Base-by-base conservation (phyloP, 2,888 invertebrate species). In the Peribatodes rhomboidaria region DNA sequence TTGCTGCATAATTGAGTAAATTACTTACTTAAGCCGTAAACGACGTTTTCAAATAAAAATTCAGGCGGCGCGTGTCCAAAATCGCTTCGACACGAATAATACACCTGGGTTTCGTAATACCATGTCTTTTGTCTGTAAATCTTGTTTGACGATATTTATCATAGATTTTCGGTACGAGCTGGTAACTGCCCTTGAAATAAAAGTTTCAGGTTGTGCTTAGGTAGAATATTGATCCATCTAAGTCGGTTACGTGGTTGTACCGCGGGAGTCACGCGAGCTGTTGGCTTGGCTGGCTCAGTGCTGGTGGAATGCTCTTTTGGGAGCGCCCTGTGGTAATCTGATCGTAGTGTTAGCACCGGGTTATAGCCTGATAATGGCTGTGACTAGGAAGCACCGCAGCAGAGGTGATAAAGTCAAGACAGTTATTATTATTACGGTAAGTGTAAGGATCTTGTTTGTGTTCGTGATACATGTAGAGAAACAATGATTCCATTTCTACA, bases 191-290 rank as follows among this genome's bases (percentile, higher is more conserved):
- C 85, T 85, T 85, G 83, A 81, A 78, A 76, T 73, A 73, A 78
- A 82, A 81, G 77, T 79, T 50, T 79, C 63, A 79, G 72, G 63
- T 66, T 73, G 70, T 75, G 70, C 75, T 74, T 71, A 75, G 77
- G 75, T 78, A 76, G 71, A 72, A 72, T 87, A 86, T 86, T 82
- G 85, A 86, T 86, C 86, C 80, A 83, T 82, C 80, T 79, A 67
- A 75, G 46, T 64, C 42, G 80, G 78, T 81, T 74, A 77, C 76
- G 82, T 80, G 78, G 79, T 74, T 75, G 75, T 76, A 70, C 69
- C 67, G 77, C 73, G 65, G 76, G 76, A 76, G 88, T 82, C 90
- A 90, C 90, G 90, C 89, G 82, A 89, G 68, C 80, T 27, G 27
- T 27, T 27, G 27, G 27, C 27, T 27, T 27, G 27, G 27, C 27